A percentile compares a stretch with the other conserved stretches of the same genome.
These are phyloP conservation scores for Masticophis lateralis DNA, from an alignment of 2,797 vertebrate genomes.

Conservation along the genomic window DNA sequence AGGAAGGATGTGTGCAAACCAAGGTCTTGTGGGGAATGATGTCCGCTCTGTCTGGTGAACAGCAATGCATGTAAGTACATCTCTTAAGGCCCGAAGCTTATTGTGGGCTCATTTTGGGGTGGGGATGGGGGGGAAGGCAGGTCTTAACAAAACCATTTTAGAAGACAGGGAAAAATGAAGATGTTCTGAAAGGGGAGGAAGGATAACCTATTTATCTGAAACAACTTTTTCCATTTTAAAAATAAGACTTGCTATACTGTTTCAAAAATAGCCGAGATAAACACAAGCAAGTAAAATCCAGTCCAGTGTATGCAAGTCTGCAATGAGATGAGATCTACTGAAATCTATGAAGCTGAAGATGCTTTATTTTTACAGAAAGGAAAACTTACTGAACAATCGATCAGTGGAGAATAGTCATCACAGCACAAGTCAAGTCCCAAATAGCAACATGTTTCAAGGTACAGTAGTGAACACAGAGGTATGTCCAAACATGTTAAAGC, in stretches of 20 bases:
- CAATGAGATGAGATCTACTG: neutral
- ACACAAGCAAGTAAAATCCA: neutral
- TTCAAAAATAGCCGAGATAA: neutral
- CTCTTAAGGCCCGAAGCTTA: slow-evolving; percentile 32
- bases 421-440: neutral
- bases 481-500: neutral
- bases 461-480: neutral
- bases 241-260: neutral
- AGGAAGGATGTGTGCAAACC: slow-evolving; percentile 25
- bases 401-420: neutral
- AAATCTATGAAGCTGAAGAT: neutral
- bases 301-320: neutral
- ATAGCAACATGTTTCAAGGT: neutral
- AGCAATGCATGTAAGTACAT: slow-evolving; percentile 40
- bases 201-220: neutral
- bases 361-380: neutral
- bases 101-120: slow-evolving; percentile 41
- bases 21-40: slow-evolving; percentile 29
- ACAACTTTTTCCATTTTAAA: neutral
- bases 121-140: slow-evolving; percentile 35
- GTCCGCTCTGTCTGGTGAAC: slow-evolving; percentile 59
- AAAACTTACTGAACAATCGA: neutral
- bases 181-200: neutral
- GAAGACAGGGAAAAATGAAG: neutral
- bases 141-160: slow-evolving; percentile 49